Percentiles rank a stretch among this genome's conserved stretches.
These are phyloP conservation scores for Zaprionus gabonicus DNA, from an alignment of 1,140 invertebrate genomes.

Conservation along the genomic window DNA sequence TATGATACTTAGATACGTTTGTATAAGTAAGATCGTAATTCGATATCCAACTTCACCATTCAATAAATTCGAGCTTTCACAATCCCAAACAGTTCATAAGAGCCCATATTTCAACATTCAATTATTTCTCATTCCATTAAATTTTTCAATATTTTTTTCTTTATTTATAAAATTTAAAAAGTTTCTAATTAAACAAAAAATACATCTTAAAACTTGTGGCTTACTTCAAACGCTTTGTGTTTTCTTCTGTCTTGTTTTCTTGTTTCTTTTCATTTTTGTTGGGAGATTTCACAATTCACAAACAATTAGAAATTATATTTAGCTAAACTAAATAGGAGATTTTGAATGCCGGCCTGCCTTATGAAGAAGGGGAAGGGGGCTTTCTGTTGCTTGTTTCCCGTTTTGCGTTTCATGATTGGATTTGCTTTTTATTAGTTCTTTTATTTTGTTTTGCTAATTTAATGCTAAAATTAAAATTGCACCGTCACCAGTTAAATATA, in stretches of 20 bases:
- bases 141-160: constrained; percentile 54
- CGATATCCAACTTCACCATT: no score
- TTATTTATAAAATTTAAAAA: constrained; percentile 82
- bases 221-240: constrained; percentile 29
- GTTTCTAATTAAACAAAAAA: constrained; percentile 77
- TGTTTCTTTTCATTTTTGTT: constrained; percentile 26
- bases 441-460: constrained; percentile 46
- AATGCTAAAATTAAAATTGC: constrained; percentile 79
- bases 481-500: constrained; percentile 76
- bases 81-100: not conserved
- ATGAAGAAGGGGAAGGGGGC: not conserved
- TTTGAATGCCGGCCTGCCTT: constrained; percentile 32
- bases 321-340: constrained; percentile 72
- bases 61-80: not conserved
- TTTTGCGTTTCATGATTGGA: constrained; percentile 50
- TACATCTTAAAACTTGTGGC: constrained; percentile 53
- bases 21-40: no score
- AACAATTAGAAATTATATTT: constrained; percentile 71
- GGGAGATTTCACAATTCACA: constrained; percentile 59
- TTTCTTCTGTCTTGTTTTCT: constrained; percentile 31
- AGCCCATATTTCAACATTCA: not conserved
- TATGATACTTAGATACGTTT: no score
- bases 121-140: constrained; percentile 27
- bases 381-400: constrained; percentile 18
- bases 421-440: constrained; percentile 33